Conservation (phyloP, 1,140 invertebrate species). For the Danaus plexippus region DNA sequence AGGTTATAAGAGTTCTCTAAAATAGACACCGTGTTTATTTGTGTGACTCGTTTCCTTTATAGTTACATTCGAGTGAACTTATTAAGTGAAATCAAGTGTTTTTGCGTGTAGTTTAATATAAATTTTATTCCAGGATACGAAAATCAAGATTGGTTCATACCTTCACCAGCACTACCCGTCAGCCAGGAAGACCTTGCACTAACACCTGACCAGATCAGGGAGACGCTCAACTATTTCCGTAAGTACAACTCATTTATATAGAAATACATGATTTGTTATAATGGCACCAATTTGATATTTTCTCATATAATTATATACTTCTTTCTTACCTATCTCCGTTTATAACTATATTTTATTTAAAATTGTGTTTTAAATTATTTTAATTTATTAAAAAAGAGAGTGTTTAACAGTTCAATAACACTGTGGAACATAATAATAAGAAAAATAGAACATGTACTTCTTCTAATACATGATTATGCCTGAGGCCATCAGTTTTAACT, state of each 20-base stretch:
- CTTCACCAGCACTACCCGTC: conserved; percentile 83
- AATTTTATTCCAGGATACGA: conserved; percentile 83
- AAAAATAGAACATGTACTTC: too few relatives aligned
- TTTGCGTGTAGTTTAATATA: too few relatives aligned
- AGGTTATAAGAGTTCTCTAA: background rate
- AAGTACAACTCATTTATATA: conserved; percentile 73
- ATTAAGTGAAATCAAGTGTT: background rate
- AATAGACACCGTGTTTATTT: background rate
- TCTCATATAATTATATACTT: too few relatives aligned
- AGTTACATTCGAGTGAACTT: background rate
- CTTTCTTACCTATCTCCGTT: too few relatives aligned
- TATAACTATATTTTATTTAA: too few relatives aligned
- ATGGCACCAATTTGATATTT: background rate
- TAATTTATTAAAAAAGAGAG: too few relatives aligned
- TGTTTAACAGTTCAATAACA: too few relatives aligned
- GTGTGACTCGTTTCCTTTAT: background rate
- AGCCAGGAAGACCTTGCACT: conserved; percentile 85
- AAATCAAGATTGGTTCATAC: conserved; percentile 95
- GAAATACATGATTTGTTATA: conserved; percentile 1
- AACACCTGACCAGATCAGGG: conserved; percentile 94
- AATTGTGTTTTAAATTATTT: too few relatives aligned
- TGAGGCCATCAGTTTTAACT: too few relatives aligned
- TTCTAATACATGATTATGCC: too few relatives aligned
- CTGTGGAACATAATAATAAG: too few relatives aligned
- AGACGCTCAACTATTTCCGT: conserved; percentile 98